These are phyloP conservation scores for Brachionus paranguensis DNA, from an alignment of 1,140 invertebrate genomes.

Conservation along the genomic window DNA sequence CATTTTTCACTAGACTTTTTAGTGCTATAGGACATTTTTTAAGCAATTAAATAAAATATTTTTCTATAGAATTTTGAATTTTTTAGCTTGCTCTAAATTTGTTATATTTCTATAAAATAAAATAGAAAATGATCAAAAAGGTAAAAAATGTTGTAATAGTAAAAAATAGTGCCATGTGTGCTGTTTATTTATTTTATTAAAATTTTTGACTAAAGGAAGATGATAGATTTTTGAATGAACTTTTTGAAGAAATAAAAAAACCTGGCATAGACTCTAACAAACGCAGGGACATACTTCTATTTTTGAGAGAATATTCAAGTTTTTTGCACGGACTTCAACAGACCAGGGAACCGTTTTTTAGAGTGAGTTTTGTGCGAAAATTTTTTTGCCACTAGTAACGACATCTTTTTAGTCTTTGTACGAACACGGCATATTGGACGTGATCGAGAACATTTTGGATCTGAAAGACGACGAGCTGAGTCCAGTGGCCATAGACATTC, in stretches of 20 bases:
- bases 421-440: slow-evolving; percentile 81
- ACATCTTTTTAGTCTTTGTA: slow-evolving; percentile 68
- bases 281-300: slow-evolving; percentile 85
- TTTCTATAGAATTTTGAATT: no score
- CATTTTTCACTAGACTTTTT: no score
- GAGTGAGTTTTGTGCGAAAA: slow-evolving; percentile 56
- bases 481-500: slow-evolving; percentile 77
- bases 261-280: slow-evolving; percentile 74
- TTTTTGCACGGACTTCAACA: slow-evolving; percentile 96
- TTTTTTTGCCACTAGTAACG: neutral
- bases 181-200: neutral
- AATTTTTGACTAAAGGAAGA: slow-evolving; percentile 68
- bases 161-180: no score
- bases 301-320: slow-evolving; percentile 98
- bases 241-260: slow-evolving; percentile 86
- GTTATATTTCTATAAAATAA: neutral
- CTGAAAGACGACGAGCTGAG: slow-evolving; percentile 76
- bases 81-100: no score
- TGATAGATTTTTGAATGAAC: slow-evolving; percentile 85
- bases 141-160: neutral
- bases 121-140: no score
- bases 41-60: no score
- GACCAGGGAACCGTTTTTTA: slow-evolving; percentile 92
- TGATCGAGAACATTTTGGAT: slow-evolving; percentile 81
- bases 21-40: no score